Base-by-base conservation (phyloP, 2,888 invertebrate species). In the Stenoptilia bipunctidactyla region DNA sequence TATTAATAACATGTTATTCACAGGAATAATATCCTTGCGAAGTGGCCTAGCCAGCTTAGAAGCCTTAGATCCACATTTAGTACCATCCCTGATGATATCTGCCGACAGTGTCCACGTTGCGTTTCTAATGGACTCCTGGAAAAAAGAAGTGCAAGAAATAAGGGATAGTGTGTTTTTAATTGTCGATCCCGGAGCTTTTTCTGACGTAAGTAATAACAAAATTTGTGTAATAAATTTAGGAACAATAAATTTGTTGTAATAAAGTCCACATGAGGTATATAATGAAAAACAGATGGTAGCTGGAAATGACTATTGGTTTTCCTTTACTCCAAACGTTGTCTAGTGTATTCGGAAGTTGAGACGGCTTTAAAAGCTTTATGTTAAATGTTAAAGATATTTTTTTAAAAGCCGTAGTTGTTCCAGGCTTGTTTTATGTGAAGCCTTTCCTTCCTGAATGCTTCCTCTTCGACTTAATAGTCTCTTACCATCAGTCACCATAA, bases 131-230 rank as follows among this genome's bases (percentile, higher is more conserved):
- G 65, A 76, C 14, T 85, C 86, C 40, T 91, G 90, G 90, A 74
- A 77, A 15, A 61, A 74, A 36, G 89, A 90, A 65, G 84, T 89
- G 2, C 62, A 66, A 27, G 77, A 77, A 36, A 83, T 91, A 39
- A 83, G 86, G 45, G 71, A 84, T 41, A 76, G 80, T 34, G 85
- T 91, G 30, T 88, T 88, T 65, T 62, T 88, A 36, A 89, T 91
- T 43, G 88, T 91, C 3, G 90, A 91, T 61, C 89, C 91, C 0
- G 80, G 85, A 40, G 90, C 90, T 15, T 90, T 90, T 64, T 85
- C 88, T 50, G 87, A 89, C 71, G 90, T 90, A 55, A 53, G 34
- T 30, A 25, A 5, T 25, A 9, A n/a, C n/a, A n/a, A n/a, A n/a
- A n/a, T n/a, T 25, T 25, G 5, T 25, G 5, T 25, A 25, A 6